Evolutionary conservation across 2,797 vertebrate genomes (phyloP), one percentile per base, ranked within the genome.

Genomic region (Poeciliopsis paucimaculata): DNA sequence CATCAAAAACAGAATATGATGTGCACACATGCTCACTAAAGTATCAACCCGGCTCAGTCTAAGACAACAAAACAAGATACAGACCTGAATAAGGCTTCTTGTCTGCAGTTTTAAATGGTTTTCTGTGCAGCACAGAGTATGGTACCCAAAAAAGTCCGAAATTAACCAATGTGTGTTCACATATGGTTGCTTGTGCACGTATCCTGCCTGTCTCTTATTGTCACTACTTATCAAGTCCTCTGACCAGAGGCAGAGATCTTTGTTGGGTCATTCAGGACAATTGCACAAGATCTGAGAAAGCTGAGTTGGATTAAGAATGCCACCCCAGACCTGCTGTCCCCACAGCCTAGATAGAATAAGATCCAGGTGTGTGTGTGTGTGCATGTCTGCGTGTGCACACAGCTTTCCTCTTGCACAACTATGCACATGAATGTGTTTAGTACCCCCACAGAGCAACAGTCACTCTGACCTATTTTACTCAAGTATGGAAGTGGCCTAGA

Each of bases 271-370:
- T 79, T 89, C 73, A 90, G 86, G 83, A 84, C 83, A 90, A 88
- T 83, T 85, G 82, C 88, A 90, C 71, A 74, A 88, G 80, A 88
- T 91, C 85, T 88, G 73, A 92, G 74, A 80, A 85, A 90, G 83
- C 89, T 93, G 94, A 89, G n/a, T 90, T 92, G 89, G 88, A 94
- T 95, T 92, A 92, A 80, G 81, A 90, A 82, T 87, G 89, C 90
- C 91, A 92, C 90, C 90, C 84, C 83, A 86, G 88, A 87, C 87
- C 78, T 78, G 79, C 86, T 86, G 89, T 90, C 86, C 88, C 82
- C 13, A 9, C 43, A 84, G 86, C 82, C 82, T 87, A 72, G 87
- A 89, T 87, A 72, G 87, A 89, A 94, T 94, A 88, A 89, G 80
- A 92, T 77, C 89, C 88, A 94, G 91, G 90, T 93, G 91, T 83